phyloP scores from a whole-genome alignment of 2,888 invertebrate species.

The Noctua janthe region DNA sequence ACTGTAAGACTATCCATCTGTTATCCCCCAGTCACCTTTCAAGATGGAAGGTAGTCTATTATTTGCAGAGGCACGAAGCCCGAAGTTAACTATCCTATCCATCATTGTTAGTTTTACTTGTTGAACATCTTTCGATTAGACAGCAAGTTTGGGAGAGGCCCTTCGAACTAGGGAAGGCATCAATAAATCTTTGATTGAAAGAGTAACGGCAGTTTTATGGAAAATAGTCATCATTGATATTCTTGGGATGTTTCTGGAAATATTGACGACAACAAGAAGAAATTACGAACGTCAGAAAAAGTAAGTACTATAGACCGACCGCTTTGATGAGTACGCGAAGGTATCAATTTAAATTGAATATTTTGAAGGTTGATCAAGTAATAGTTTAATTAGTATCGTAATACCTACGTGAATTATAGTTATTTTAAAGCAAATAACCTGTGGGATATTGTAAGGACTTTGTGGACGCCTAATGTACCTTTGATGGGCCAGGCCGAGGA shows the following conservation, averaged over 20 bases:
- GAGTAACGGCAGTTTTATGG: constrained; percentile 2
- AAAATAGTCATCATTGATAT: not conserved
- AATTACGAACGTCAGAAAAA: not conserved
- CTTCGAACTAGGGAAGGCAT: not conserved
- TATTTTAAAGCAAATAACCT: too few relatives aligned
- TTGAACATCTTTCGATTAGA: constrained; percentile 40
- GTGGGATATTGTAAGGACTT: too few relatives aligned
- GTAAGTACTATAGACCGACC: not conserved
- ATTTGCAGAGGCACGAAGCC: constrained; percentile 18
- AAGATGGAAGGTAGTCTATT: constrained; percentile 13
- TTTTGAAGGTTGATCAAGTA: too few relatives aligned
- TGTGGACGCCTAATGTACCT: too few relatives aligned
- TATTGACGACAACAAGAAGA: not conserved
- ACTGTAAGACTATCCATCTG: not conserved
- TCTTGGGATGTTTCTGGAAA: not conserved
- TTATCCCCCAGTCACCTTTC: constrained; percentile 12
- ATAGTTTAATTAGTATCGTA: too few relatives aligned
- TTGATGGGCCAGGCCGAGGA: too few relatives aligned
- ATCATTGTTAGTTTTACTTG: constrained; percentile 52
- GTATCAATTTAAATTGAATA: too few relatives aligned
- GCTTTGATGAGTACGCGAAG: too few relatives aligned
- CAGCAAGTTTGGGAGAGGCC: constrained; percentile 17
- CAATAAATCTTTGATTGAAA: not conserved
- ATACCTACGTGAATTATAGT: too few relatives aligned
- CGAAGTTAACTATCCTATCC: constrained; percentile 35